phyloP scores from a whole-genome alignment of 2,888 invertebrate species.

The Proisotoma minuta region DNA sequence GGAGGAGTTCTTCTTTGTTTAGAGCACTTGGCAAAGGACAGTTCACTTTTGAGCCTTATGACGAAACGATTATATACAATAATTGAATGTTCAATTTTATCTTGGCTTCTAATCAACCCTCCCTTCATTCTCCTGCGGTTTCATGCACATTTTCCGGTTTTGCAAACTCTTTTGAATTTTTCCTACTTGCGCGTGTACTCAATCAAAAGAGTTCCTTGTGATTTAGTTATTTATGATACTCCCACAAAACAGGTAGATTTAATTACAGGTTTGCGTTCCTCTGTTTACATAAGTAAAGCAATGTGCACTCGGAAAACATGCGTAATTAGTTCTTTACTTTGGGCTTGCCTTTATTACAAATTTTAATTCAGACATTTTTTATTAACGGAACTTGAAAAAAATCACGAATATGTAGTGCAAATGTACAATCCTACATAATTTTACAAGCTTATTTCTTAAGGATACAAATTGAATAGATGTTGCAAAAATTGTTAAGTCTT shows the following conservation, averaged over 20 bases:
- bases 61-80: slow-evolving; percentile 10
- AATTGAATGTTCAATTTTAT: slow-evolving; percentile 12
- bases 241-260: neutral
- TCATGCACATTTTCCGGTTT: slow-evolving; percentile 1
- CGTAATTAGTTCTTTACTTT: no score
- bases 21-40: neutral
- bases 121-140: slow-evolving; percentile 4
- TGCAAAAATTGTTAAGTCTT: no score
- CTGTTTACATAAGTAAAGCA: no score
- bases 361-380: no score
- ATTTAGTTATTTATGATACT: neutral
- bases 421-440: no score
- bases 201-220: neutral
- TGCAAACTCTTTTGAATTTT: neutral
- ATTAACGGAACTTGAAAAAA: no score
- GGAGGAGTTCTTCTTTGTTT: neutral
- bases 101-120: slow-evolving; percentile 4
- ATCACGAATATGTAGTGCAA: no score
- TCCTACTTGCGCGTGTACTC: neutral
- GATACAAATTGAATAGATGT: no score
- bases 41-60: neutral
- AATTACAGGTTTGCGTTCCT: neutral
- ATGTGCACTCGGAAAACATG: no score
- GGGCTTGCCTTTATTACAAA: no score
- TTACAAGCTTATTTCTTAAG: no score